Base-by-base conservation (phyloP, 2,888 invertebrate genomes). In the Apantesis nais region DNA sequence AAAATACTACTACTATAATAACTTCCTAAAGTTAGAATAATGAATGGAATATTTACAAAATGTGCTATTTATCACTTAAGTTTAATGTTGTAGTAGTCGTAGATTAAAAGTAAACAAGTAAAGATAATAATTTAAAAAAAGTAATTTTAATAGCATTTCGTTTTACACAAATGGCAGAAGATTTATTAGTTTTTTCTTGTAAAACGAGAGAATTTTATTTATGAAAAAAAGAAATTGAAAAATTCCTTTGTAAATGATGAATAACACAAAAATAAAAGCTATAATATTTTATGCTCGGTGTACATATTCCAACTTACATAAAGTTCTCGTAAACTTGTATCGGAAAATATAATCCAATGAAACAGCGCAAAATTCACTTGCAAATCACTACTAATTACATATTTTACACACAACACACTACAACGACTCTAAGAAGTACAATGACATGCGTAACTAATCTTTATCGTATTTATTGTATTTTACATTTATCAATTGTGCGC, bases 361-460 rank as follows among this genome's bases (percentile, higher is more conserved):
- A 16, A 67, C 74, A 71, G 60, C 58, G 63, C 58, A 70, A 31
- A 14, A 55, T 48, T 66, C 77, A 73, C 70, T 41, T 65, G 64
- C 68, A 48, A 73, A 75, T 74, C 76, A 78, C 68, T 65, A 61
- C 48, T 67, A 34, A 70, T 72, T 70, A 74, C 66, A 74, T 74
- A 69, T 67, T 71, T 63, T 80, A 70, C 29, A 75, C 74, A 74
- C 74, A 72, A 64, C 83, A 81, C 81, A 79, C 76, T 64, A 64
- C 41, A 70, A 65, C 67, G 63, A 29, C 55, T 44, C 61, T 63
- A 52, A 70, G 39, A 60, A 70, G 68, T 75, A 83, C 76, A 79
- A 72, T 84, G 84, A 79, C 76, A 73, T 58, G 41, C 73, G 73
- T 78, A 72, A 73, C 77, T 69, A 25, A 82, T 79, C 34, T 74